Conservation (phyloP, 2,797 vertebrate genomes). For the Gorsachius magnificus region DNA sequence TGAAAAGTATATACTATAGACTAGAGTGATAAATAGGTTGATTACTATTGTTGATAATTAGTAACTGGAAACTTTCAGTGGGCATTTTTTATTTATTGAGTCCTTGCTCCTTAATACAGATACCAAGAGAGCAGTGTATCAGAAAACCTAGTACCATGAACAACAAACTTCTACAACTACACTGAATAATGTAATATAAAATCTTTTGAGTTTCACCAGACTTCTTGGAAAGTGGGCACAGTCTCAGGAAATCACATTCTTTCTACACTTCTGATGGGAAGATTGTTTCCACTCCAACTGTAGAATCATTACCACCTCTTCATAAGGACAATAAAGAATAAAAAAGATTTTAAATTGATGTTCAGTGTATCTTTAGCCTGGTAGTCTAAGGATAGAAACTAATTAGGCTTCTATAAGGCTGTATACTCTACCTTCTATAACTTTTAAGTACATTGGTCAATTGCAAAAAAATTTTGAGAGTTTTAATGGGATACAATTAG, state of each 20-base stretch:
- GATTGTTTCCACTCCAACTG: background rate
- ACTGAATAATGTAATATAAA: background rate
- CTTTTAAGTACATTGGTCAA: background rate
- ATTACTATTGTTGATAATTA: background rate
- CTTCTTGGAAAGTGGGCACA: background rate
- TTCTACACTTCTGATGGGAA: background rate
- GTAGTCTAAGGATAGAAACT: background rate
- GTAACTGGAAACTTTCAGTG: background rate
- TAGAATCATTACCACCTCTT: background rate
- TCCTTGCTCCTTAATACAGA: background rate
- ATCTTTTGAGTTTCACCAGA: background rate
- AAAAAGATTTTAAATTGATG: background rate
- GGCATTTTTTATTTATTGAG: background rate
- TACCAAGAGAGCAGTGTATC: background rate
- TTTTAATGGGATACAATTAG: background rate
- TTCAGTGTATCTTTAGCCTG: background rate
- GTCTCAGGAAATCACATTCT: background rate
- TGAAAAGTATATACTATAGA: background rate
- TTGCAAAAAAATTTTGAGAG: background rate
- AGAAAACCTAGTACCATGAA: background rate
- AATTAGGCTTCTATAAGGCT: background rate
- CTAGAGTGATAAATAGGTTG: background rate
- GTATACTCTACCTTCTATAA: background rate
- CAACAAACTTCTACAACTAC: background rate
- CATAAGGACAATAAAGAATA: background rate